Evolutionary conservation across 2,888 invertebrate species (phyloP).

Genomic region (Mycalesis mineus): DNA sequence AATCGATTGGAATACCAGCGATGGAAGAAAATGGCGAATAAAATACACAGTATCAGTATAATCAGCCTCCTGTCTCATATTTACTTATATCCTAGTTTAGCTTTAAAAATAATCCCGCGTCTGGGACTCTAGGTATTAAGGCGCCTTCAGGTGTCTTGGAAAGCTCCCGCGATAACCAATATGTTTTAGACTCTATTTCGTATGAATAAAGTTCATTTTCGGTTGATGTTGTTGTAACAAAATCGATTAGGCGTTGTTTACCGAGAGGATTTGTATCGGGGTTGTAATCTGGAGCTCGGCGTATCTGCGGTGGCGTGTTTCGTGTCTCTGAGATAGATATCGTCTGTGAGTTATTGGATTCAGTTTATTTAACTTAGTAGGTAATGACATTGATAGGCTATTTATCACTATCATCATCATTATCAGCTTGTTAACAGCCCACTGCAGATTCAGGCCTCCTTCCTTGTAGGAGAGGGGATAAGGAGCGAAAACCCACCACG

Average conservation of each 20-base stretch:
- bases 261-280: conserved; percentile 55
- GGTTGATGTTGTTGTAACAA: conserved; percentile 29
- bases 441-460: no score
- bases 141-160: conserved; percentile 52
- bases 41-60: conserved; percentile 1
- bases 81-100: conserved; percentile 43
- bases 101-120: conserved; percentile 58
- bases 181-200: conserved; percentile 6
- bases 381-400: no score
- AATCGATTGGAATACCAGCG: neutral
- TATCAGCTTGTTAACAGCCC: no score
- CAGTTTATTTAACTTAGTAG: no score
- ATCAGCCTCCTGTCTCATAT: conserved; percentile 13
- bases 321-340: conserved; percentile 20
- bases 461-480: no score
- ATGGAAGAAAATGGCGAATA: neutral
- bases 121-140: conserved; percentile 42
- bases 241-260: conserved; percentile 60
- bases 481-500: no score
- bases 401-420: no score
- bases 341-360: conserved; percentile 14
- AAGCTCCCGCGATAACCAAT: conserved; percentile 27
- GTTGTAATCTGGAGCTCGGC: conserved; percentile 49
- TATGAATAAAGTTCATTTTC: conserved; percentile 34
- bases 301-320: conserved; percentile 27